phyloP scores from a whole-genome alignment of 2,888 invertebrate species.

The Biston stratarius region DNA sequence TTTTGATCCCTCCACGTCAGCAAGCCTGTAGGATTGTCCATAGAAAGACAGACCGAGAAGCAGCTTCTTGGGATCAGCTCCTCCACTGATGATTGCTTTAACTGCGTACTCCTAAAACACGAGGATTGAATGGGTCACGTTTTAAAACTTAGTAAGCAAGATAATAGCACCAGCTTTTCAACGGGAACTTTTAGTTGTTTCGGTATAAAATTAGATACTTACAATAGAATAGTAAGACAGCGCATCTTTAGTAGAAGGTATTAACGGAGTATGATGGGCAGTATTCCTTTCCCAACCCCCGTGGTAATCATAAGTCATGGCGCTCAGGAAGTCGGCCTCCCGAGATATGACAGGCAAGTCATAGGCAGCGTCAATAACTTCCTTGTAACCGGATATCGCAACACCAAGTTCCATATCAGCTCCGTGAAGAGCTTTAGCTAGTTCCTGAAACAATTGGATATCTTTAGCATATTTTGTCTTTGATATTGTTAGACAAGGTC shows the following conservation, averaged over 20 bases:
- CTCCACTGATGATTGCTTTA: constrained; percentile 90
- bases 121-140: background rate
- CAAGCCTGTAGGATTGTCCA: constrained; percentile 93
- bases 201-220: constrained; percentile 62
- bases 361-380: constrained; percentile 95
- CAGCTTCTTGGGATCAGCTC: constrained; percentile 92
- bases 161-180: background rate
- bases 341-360: constrained; percentile 90
- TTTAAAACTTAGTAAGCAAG: no score
- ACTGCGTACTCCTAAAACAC: constrained; percentile 90
- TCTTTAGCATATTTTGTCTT: background rate
- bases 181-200: background rate
- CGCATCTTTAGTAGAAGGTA: constrained; percentile 88
- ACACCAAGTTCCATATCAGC: constrained; percentile 92
- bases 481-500: background rate
- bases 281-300: constrained; percentile 94
- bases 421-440: constrained; percentile 88
- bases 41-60: constrained; percentile 94
- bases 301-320: constrained; percentile 96
- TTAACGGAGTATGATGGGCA: constrained; percentile 93
- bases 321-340: constrained; percentile 92
- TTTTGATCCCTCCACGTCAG: constrained; percentile 65
- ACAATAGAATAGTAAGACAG: constrained; percentile 93
- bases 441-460: constrained; percentile 79
- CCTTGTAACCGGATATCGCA: constrained; percentile 95